Conservation (phyloP, 2,888 invertebrate species). For the Hydrotaea diabolus region DNA sequence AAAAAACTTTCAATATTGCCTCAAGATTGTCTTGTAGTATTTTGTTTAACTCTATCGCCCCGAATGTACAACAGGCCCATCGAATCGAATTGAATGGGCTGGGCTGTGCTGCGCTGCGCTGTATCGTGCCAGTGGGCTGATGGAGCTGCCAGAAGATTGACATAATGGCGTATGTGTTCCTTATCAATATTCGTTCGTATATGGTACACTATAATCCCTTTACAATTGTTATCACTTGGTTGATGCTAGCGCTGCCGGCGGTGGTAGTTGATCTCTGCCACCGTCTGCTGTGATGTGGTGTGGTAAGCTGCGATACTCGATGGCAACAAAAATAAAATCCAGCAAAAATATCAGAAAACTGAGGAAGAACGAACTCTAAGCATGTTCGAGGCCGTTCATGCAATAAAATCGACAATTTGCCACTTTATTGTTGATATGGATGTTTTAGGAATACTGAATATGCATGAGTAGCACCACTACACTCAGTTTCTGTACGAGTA, state of each 20-base stretch:
- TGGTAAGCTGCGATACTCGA: neutral
- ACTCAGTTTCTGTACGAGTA: no score
- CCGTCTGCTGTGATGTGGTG: neutral
- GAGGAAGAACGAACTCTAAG: neutral
- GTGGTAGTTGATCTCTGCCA: neutral
- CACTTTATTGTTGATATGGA: constrained; percentile 30
- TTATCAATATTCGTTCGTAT: constrained; percentile 51
- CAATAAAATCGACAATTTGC: constrained; percentile 55
- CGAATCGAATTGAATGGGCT: constrained; percentile 1
- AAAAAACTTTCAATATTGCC: constrained; percentile 9
- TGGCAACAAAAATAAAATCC: neutral
- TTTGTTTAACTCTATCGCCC: neutral
- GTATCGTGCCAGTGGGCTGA: no score
- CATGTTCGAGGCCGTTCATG: constrained; percentile 4
- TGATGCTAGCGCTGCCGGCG: neutral
- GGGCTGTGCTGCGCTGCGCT: no score
- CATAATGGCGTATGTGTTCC: constrained; percentile 34
- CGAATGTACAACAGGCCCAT: neutral
- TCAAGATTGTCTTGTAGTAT: constrained; percentile 1
- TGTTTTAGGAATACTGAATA: no score
- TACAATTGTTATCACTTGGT: constrained; percentile 47
- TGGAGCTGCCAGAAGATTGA: constrained; percentile 34
- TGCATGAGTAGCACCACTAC: no score
- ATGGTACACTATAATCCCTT: constrained; percentile 50
- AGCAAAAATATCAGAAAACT: neutral